Evolutionary conservation across 2,113 vertebrate species (phyloP).

Genomic region (Equus quagga): DNA sequence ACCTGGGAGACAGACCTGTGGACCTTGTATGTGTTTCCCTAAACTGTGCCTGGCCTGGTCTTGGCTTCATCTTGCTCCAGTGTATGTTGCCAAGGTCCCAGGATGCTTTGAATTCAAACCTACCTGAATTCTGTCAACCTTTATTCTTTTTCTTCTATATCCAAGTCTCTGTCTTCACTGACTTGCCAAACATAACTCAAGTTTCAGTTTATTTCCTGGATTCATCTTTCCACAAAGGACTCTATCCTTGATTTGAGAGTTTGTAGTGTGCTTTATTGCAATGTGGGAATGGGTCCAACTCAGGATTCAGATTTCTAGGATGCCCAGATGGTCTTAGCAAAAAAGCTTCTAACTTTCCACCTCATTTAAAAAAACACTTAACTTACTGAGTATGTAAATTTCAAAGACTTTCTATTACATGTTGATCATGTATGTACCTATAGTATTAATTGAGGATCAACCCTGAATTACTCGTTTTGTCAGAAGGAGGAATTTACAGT

Average conservation of each 20-base stretch:
- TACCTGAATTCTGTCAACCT: conserved; percentile 73
- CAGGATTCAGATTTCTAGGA: conserved; percentile 54
- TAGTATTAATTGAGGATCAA: not conserved
- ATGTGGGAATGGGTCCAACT: conserved; percentile 60
- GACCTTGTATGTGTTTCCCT: not conserved
- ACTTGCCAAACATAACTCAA: conserved; percentile 63
- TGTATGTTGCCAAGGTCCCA: conserved; percentile 53
- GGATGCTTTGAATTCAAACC: conserved; percentile 65
- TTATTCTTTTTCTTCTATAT: conserved; percentile 64
- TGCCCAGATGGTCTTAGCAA: conserved; percentile 61
- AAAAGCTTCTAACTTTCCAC: conserved; percentile 57
- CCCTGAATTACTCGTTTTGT: not conserved
- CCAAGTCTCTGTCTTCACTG: conserved; percentile 64
- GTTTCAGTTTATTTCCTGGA: conserved; percentile 72
- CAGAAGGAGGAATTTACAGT: not conserved
- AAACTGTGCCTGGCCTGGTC: not conserved
- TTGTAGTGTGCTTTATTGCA: conserved; percentile 54
- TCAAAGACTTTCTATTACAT: conserved; percentile 18
- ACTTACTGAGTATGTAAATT: conserved; percentile 38
- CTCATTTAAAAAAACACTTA: conserved; percentile 49
- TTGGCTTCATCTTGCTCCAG: not conserved
- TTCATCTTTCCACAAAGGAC: conserved; percentile 55
- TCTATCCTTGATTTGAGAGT: conserved; percentile 28
- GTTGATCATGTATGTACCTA: not conserved
- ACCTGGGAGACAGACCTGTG: not conserved